Evolutionary conservation across 2,113 vertebrate species (phyloP).

Genomic region (Saguinus imperator): DNA sequence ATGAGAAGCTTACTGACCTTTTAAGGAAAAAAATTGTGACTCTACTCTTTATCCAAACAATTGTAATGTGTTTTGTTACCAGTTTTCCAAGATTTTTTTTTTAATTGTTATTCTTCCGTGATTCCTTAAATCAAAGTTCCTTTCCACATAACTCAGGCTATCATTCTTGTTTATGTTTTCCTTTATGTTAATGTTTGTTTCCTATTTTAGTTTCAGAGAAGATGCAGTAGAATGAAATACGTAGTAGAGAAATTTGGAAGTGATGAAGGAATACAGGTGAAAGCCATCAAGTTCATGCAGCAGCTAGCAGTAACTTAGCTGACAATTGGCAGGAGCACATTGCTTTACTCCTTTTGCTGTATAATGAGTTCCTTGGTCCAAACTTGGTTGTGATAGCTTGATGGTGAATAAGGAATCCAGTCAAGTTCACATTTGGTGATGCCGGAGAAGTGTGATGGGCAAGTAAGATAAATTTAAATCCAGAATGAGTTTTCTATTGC

Average conservation of each 20-base stretch:
- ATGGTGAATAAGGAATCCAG: not conserved
- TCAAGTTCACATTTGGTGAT: not conserved
- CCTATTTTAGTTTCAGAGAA: not conserved
- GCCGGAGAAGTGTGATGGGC: not conserved
- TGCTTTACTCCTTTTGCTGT: not conserved
- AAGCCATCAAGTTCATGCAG: not conserved
- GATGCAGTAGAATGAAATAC: not conserved
- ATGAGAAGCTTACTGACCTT: not conserved
- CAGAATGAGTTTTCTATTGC: not conserved
- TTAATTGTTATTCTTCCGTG: not conserved
- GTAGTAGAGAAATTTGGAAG: not conserved
- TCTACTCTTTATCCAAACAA: conserved; percentile 12
- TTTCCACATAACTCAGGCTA: not conserved
- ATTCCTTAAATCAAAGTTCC: not conserved
- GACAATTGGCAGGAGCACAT: not conserved
- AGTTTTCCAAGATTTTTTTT: not conserved
- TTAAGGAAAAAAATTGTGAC: not conserved
- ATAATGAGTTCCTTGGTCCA: not conserved
- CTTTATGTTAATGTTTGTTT: not conserved
- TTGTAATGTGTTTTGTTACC: not conserved
- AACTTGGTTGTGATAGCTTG: not conserved
- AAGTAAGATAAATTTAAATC: conserved; percentile 24
- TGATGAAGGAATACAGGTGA: not conserved
- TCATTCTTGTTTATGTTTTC: not conserved
- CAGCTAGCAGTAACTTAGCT: not conserved